phyloP scores from a whole-genome alignment of 1,140 invertebrate species.

The Adoxophyes honmai region DNA sequence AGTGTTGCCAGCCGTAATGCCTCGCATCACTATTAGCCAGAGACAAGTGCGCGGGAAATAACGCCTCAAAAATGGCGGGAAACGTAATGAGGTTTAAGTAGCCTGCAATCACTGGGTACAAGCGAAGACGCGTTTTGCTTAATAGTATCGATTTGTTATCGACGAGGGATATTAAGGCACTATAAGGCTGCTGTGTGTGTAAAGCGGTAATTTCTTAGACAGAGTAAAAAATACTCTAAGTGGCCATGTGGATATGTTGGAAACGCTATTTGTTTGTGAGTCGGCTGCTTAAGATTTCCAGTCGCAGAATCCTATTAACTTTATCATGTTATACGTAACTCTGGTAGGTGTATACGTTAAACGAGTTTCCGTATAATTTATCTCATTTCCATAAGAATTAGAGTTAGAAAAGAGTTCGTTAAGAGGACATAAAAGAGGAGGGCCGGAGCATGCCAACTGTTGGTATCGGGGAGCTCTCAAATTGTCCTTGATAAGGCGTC shows the following conservation, averaged over 20 bases:
- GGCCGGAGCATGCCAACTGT: conserved; percentile 24
- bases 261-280: too few species aligned
- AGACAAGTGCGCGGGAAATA: conserved; percentile 47
- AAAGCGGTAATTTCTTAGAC: too few species aligned
- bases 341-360: neutral
- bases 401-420: conserved; percentile 35
- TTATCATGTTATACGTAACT: neutral
- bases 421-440: conserved; percentile 49
- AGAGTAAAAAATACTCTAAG: too few species aligned
- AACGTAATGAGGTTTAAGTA: conserved; percentile 14
- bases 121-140: neutral
- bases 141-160: neutral
- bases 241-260: too few species aligned
- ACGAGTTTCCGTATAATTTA: conserved; percentile 16
- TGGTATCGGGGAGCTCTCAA: conserved; percentile 22
- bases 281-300: too few species aligned
- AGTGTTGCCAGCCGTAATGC: conserved; percentile 72
- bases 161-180: too few species aligned
- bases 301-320: too few species aligned
- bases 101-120: neutral
- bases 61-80: conserved; percentile 39
- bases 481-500: conserved; percentile 42
- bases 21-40: conserved; percentile 50
- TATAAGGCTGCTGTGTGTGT: too few species aligned
- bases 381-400: conserved; percentile 28